Evolutionary conservation across 2,113 vertebrate species (phyloP).

Genomic region (Serilophus lunatus): DNA sequence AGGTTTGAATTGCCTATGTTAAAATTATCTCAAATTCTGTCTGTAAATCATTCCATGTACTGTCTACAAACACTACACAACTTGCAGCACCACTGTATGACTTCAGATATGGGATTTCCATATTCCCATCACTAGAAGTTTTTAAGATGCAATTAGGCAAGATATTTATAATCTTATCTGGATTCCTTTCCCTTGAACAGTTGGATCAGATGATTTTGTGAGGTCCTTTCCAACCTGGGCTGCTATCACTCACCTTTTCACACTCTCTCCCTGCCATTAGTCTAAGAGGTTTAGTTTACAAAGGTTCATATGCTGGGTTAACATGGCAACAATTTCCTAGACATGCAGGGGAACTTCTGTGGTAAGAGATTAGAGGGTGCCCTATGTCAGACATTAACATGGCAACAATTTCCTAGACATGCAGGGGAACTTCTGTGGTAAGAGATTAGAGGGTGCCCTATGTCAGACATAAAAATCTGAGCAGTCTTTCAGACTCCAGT

Average conservation of each 20-base stretch:
- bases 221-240: background rate
- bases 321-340: background rate
- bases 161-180: background rate
- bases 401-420: background rate
- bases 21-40: background rate
- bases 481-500: background rate
- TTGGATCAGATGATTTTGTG: background rate
- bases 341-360: background rate
- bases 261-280: background rate
- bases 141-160: background rate
- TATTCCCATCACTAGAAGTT: background rate
- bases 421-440: background rate
- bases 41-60: background rate
- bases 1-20: background rate
- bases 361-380: background rate
- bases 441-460: background rate
- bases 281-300: background rate
- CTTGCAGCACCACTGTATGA: accelerated
- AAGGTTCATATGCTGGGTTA: background rate
- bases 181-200: accelerated
- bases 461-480: background rate
- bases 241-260: background rate
- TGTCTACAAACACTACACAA: background rate
- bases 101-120: background rate
- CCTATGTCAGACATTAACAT: background rate